Percentiles rank a stretch among this genome's conserved stretches.
Conservation (phyloP, 2,797 vertebrate species). For the Acanthurus tractus region DNA sequence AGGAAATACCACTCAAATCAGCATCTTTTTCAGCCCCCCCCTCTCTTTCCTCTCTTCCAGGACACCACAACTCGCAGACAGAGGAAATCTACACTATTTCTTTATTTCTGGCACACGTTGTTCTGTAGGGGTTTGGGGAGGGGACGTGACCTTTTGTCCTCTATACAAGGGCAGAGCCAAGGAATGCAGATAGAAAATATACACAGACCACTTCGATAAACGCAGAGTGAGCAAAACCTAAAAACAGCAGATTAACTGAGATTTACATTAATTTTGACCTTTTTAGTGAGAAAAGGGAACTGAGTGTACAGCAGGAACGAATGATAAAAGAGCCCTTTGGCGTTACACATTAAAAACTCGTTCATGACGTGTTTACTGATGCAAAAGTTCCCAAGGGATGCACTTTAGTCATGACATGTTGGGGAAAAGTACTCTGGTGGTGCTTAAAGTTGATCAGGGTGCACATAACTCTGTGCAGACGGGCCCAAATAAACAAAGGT, state of each 20-base stretch:
- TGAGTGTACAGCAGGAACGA: background rate
- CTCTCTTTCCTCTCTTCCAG: slow-evolving; percentile 14
- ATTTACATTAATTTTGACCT: background rate
- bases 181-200: slow-evolving; percentile 13
- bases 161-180: slow-evolving; percentile 43
- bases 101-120: slow-evolving; percentile 43
- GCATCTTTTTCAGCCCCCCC: slow-evolving; percentile 17
- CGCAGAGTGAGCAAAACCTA: too few species aligned
- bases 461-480: slow-evolving; percentile 21
- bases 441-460: slow-evolving; percentile 65
- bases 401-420: background rate
- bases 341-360: background rate
- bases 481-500: slow-evolving; percentile 55
- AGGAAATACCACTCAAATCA: slow-evolving; percentile 74
- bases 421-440: slow-evolving; percentile 36
- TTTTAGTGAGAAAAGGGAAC: background rate
- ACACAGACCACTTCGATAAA: too few species aligned
- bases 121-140: slow-evolving; percentile 32
- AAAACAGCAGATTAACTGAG: too few species aligned
- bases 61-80: slow-evolving; percentile 25
- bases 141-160: slow-evolving; percentile 21
- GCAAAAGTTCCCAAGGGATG: background rate
- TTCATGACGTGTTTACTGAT: background rate
- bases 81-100: slow-evolving; percentile 50
- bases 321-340: fast-evolving